A percentile compares a stretch with the other conserved stretches of the same genome.
phyloP scores from a whole-genome alignment of 1,140 invertebrate species.

The Rhopalosiphum maidis region DNA sequence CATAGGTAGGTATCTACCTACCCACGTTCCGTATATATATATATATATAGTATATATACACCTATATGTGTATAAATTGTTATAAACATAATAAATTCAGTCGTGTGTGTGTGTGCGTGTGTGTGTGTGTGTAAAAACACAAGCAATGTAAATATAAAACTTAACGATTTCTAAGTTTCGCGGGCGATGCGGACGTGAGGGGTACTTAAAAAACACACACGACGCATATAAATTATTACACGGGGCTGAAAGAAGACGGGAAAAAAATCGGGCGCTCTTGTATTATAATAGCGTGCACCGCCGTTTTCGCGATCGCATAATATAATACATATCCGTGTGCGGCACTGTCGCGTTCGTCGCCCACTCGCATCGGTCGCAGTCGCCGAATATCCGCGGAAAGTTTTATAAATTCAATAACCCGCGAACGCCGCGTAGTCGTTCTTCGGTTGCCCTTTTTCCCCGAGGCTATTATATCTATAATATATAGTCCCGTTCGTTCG shows the following conservation, averaged over 20 bases:
- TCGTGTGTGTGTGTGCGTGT: not conserved
- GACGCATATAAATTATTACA: not conserved
- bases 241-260: not conserved
- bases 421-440: not conserved
- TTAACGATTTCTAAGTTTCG: not conserved
- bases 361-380: not conserved
- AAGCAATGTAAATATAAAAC: slow-evolving; percentile 20
- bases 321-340: not conserved
- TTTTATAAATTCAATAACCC: slow-evolving; percentile 3
- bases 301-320: not conserved
- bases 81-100: not conserved
- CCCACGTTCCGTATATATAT: not conserved
- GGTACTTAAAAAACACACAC: not conserved
- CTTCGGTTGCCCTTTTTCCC: not conserved
- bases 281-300: not conserved
- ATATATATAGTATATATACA: not conserved
- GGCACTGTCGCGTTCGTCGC: not conserved
- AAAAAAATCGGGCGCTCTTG: not conserved
- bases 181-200: not conserved
- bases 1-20: not conserved
- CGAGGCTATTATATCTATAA: not conserved
- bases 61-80: not conserved
- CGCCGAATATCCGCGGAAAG: not conserved
- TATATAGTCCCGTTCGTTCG: not conserved
- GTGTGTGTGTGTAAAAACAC: not conserved